Percentiles rank a stretch among this genome's conserved stretches.
These are phyloP conservation scores for Clarias fuscus DNA, from an alignment of 2,797 vertebrate species.

Conservation along the genomic window DNA sequence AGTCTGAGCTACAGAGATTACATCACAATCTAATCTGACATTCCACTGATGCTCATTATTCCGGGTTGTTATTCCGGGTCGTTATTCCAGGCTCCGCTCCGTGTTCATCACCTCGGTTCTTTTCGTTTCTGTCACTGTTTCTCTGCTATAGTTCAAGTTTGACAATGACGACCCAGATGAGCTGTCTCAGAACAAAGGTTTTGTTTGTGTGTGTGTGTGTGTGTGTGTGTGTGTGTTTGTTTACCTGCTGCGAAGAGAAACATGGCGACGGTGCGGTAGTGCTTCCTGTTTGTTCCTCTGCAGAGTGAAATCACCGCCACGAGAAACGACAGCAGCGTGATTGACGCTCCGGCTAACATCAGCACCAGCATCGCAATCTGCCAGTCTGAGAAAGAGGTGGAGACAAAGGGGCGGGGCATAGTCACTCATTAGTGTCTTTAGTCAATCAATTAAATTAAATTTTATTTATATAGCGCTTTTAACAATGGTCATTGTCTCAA, in stretches of 20 bases:
- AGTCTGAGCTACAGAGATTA: neutral
- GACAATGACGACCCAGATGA: neutral
- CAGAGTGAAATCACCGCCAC: constrained; percentile 78
- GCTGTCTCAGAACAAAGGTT: neutral
- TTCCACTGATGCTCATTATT: neutral
- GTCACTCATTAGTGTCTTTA: neutral
- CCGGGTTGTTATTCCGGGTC: neutral
- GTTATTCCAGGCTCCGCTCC: neutral
- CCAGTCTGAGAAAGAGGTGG: constrained; percentile 73
- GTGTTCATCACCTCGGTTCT: neutral
- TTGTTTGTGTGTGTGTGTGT: neutral
- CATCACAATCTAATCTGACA: neutral
- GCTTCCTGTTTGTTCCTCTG: constrained; percentile 72
- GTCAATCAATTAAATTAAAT: too few relatives aligned
- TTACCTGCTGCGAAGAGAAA: constrained; percentile 81
- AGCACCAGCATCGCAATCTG: constrained; percentile 81
- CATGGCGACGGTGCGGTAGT: constrained; percentile 76
- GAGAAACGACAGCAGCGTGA: constrained; percentile 76
- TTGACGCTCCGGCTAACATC: constrained; percentile 71
- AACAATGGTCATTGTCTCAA: too few relatives aligned
- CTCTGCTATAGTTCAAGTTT: neutral
- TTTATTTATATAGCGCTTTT: too few relatives aligned
- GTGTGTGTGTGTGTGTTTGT: neutral
- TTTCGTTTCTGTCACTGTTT: neutral
- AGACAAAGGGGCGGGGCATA: neutral